phyloP scores from a whole-genome alignment of 92 coral and sea anemone species.

The Zoanthus sansibaricus region DNA sequence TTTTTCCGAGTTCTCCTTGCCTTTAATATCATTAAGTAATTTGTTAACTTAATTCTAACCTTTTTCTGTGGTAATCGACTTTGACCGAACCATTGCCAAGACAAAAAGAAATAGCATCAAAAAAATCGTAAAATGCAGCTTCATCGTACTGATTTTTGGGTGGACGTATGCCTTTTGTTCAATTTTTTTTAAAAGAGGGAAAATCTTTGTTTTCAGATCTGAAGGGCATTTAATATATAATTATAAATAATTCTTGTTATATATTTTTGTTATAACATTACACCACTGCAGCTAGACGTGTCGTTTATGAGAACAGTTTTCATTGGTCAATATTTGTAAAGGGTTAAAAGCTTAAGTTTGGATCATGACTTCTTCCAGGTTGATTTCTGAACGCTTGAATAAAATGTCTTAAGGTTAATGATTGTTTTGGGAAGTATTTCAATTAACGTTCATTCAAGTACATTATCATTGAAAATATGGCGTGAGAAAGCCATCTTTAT shows the following conservation, averaged over 20 bases:
- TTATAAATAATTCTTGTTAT: constrained; percentile 11
- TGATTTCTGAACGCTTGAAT: constrained; percentile 34
- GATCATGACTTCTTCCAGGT: constrained; percentile 32
- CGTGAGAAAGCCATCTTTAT: no score
- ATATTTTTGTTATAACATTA: not conserved
- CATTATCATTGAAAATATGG: no score
- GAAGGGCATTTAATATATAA: not conserved
- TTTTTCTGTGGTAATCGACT: constrained; percentile 24
- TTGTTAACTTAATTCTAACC: constrained; percentile 6
- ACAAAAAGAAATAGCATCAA: not conserved
- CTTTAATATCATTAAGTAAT: no score
- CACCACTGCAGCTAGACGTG: constrained; percentile 19
- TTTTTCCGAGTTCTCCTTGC: no score
- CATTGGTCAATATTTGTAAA: constrained; percentile 2
- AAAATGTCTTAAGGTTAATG: constrained; percentile 10
- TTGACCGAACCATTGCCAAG: constrained; percentile 15
- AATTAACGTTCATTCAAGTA: not conserved
- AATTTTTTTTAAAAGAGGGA: not conserved
- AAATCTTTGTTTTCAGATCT: not conserved
- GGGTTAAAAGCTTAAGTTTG: constrained; percentile 21
- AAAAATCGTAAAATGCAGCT: not conserved
- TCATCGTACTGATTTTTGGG: not conserved
- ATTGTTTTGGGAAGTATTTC: not conserved
- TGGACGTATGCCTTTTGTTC: not conserved
- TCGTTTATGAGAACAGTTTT: constrained; percentile 1